These are phyloP conservation scores for Nematostella vectensis DNA, from an alignment of 92 coral and sea anemone genomes.

Conservation along the genomic window DNA sequence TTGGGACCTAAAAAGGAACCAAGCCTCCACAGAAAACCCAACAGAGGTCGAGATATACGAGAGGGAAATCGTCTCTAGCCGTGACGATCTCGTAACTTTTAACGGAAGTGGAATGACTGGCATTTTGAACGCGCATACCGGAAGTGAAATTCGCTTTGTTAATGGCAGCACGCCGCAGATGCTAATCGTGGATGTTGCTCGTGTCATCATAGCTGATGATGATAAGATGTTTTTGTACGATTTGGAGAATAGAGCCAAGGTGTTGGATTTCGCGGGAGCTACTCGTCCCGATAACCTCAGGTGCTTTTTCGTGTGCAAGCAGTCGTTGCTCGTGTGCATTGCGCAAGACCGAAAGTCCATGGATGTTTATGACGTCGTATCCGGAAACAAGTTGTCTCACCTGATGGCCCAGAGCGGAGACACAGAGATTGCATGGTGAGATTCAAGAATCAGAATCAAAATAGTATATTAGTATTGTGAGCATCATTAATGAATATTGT, in stretches of 20 bases:
- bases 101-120: conserved; percentile 30
- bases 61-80: conserved; percentile 32
- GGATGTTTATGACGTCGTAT: conserved; percentile 39
- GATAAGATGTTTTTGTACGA: conserved; percentile 41
- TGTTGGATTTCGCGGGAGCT: conserved; percentile 38
- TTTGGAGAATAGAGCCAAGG: conserved; percentile 19
- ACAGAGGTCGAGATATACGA: conserved; percentile 33
- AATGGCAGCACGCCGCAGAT: conserved; percentile 49
- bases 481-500: too few relatives aligned
- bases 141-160: conserved; percentile 23
- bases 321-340: conserved; percentile 25
- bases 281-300: conserved; percentile 16
- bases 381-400: conserved; percentile 24
- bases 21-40: conserved; percentile 8
- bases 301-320: conserved; percentile 27
- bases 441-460: neutral
- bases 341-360: conserved; percentile 26
- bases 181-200: conserved; percentile 26
- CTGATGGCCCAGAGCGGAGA: conserved; percentile 13
- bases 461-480: too few relatives aligned
- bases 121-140: conserved; percentile 29
- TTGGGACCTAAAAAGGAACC: conserved; percentile 55
- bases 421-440: conserved; percentile 34
- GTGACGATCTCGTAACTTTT: conserved; percentile 20
- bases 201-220: conserved; percentile 26